These are phyloP conservation scores for Leuciscus waleckii DNA, from an alignment of 2,797 vertebrate genomes.

Conservation along the genomic window DNA sequence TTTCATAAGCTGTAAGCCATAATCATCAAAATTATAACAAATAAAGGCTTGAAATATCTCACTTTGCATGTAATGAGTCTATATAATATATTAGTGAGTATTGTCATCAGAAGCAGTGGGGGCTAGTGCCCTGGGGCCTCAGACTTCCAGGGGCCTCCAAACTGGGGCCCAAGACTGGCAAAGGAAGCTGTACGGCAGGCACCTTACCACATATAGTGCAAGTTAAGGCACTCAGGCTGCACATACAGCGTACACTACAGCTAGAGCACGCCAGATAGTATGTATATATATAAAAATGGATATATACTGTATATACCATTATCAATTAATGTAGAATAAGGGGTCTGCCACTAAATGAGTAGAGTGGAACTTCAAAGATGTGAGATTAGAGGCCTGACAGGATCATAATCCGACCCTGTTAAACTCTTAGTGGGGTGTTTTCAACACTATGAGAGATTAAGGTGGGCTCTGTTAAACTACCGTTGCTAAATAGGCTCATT, in stretches of 20 bases:
- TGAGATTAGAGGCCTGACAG: background rate
- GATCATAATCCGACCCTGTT: conserved; percentile 8
- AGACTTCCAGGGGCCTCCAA: background rate
- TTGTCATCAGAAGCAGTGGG: background rate
- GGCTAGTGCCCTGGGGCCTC: background rate
- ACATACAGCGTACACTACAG: background rate
- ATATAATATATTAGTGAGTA: too few species aligned
- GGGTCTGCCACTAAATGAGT: background rate
- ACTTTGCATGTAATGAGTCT: too few species aligned
- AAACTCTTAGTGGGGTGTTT: conserved; percentile 9
- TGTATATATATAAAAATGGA: too few species aligned
- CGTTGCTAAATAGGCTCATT: conserved; percentile 52
- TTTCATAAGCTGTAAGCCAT: too few species aligned
- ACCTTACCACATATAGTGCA: background rate
- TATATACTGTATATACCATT: background rate
- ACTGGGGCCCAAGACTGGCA: background rate
- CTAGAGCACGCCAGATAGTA: background rate
- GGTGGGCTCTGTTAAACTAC: conserved; percentile 34
- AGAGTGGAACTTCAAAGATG: background rate
- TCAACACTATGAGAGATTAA: conserved; percentile 22
- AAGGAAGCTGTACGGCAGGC: background rate
- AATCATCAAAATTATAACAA: too few species aligned
- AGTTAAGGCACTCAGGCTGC: background rate
- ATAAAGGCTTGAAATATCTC: too few species aligned
- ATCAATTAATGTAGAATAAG: background rate